Conservation (phyloP, 2,888 invertebrate species). For the Calameuta idolon region DNA sequence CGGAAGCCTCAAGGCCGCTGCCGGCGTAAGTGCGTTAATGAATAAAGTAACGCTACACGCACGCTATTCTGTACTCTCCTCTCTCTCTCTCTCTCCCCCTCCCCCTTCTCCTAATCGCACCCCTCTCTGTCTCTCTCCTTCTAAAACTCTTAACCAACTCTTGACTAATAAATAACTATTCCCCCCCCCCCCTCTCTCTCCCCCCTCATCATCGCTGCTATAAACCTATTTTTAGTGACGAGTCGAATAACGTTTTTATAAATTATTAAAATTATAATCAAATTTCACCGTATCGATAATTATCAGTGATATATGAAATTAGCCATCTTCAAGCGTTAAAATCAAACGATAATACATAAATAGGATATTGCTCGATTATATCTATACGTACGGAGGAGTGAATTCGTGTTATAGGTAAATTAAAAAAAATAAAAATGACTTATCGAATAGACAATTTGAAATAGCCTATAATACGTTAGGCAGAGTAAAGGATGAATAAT, state of each 20-base stretch:
- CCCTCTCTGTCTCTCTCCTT: no score
- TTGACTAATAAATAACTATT: no score
- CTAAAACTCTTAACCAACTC: no score
- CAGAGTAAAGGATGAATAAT: constrained; percentile 4
- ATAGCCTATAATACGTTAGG: no score
- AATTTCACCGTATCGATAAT: neutral
- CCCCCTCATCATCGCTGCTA: no score
- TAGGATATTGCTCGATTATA: neutral
- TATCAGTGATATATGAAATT: neutral
- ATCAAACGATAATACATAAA: neutral
- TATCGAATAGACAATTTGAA: neutral
- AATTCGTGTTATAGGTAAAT: neutral
- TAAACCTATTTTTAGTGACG: neutral
- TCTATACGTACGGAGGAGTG: neutral
- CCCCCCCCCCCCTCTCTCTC: no score
- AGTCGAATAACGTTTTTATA: neutral
- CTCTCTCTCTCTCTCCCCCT: no score
- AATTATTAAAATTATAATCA: neutral
- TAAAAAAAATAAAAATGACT: neutral
- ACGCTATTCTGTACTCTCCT: no score
- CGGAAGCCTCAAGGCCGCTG: neutral
- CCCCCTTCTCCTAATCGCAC: no score
- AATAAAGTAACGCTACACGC: neutral
- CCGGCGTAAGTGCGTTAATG: neutral
- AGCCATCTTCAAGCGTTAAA: neutral